Evolutionary conservation across 2,888 invertebrate genomes (phyloP).

Genomic region (Trichogramma evanescens): DNA sequence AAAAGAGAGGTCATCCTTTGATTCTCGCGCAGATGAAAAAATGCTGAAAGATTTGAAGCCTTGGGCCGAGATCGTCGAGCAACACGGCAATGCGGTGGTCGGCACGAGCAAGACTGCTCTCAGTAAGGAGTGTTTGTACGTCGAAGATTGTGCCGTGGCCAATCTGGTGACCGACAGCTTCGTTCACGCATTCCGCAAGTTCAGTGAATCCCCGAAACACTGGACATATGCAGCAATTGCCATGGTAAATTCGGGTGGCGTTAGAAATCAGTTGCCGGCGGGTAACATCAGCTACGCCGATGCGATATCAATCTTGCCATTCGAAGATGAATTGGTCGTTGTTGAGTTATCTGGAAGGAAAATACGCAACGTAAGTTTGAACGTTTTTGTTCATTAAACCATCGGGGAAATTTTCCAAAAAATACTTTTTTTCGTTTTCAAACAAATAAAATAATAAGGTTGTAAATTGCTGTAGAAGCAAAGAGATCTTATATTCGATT

Average conservation of each 20-base stretch:
- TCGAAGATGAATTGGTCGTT: constrained; percentile 67
- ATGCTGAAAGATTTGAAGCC: constrained; percentile 55
- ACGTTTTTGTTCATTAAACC: not conserved
- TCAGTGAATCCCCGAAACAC: constrained; percentile 26
- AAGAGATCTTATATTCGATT: too few relatives aligned
- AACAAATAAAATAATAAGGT: too few relatives aligned
- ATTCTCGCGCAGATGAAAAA: constrained; percentile 50
- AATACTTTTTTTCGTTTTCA: too few relatives aligned
- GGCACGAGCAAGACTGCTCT: constrained; percentile 57
- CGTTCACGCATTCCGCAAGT: constrained; percentile 54
- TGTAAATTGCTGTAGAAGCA: too few relatives aligned
- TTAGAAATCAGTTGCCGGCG: constrained; percentile 58
- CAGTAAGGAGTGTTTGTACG: constrained; percentile 51
- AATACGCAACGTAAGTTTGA: constrained; percentile 47
- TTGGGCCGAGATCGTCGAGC: constrained; percentile 56
- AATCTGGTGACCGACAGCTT: constrained; percentile 67
- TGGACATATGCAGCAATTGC: constrained; percentile 67
- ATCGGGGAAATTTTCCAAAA: constrained; percentile 4
- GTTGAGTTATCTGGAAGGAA: constrained; percentile 63
- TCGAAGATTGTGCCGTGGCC: constrained; percentile 66
- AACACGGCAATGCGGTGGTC: constrained; percentile 51
- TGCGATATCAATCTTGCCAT: constrained; percentile 65
- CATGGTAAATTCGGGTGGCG: constrained; percentile 62
- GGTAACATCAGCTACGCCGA: constrained; percentile 59
- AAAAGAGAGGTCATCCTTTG: not conserved